A percentile compares a stretch with the other conserved stretches of the same genome.
Conservation (phyloP, 2,797 vertebrate species). For the Sebastes nivosus region DNA sequence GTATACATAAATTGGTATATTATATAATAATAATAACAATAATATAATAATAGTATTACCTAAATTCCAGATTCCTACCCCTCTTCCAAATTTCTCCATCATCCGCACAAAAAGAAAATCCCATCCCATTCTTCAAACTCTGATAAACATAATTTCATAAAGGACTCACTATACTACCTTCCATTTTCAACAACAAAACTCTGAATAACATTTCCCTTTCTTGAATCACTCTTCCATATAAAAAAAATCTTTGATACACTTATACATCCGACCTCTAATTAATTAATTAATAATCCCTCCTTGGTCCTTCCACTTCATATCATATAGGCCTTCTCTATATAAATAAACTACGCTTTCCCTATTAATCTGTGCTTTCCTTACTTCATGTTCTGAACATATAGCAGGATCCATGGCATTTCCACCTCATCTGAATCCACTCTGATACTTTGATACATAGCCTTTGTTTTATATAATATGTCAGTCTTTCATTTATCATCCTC, state of each 20-base stretch:
- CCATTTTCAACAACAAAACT: background rate
- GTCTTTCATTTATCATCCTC: background rate
- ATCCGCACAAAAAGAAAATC: too few species aligned
- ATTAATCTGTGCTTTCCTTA: background rate
- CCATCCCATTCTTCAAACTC: background rate
- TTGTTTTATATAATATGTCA: background rate
- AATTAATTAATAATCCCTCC: background rate
- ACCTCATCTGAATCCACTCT: background rate
- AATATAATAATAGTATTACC: too few species aligned
- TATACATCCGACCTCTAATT: background rate
- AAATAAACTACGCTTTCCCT: background rate
- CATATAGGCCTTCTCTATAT: background rate
- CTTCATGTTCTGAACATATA: background rate
- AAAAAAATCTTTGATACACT: background rate
- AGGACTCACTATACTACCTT: background rate
- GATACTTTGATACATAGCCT: background rate
- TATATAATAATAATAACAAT: too few species aligned
- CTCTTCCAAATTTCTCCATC: too few species aligned
- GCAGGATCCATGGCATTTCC: background rate
- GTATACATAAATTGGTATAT: too few species aligned
- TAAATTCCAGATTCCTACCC: too few species aligned
- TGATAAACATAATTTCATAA: background rate
- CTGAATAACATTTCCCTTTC: background rate
- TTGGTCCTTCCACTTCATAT: background rate
- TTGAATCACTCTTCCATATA: background rate